A percentile compares a stretch with the other conserved stretches of the same genome.
Conservation (phyloP, 1,140 invertebrate genomes). For the Leptoteleia sp. region DNA sequence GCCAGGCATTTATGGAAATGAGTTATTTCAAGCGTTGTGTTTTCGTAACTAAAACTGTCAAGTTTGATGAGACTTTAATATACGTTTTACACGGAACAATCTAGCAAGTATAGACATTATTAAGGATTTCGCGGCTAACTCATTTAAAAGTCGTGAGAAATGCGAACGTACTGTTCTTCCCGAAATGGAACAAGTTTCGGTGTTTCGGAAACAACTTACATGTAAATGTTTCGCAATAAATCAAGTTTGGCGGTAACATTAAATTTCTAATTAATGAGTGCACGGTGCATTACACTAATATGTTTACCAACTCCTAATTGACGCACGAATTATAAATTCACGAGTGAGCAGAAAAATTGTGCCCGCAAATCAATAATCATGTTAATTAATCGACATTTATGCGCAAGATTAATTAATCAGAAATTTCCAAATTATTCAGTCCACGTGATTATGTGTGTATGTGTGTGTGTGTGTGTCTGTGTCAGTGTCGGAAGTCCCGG, state of each 20-base stretch:
- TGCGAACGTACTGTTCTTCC: slow-evolving; percentile 18
- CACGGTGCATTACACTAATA: slow-evolving; percentile 27
- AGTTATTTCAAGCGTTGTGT: slow-evolving; percentile 12
- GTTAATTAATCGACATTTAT: neutral
- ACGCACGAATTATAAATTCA: slow-evolving; percentile 33
- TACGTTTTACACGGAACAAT: slow-evolving; percentile 31
- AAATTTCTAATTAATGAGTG: slow-evolving; percentile 48
- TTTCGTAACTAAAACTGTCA: slow-evolving; percentile 43
- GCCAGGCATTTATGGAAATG: slow-evolving; percentile 17
- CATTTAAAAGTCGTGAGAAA: slow-evolving; percentile 44
- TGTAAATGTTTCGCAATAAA: slow-evolving; percentile 41
- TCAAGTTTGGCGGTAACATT: slow-evolving; percentile 46
- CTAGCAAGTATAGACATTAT: slow-evolving; percentile 37
- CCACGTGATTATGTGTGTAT: too few species aligned
- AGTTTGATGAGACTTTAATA: slow-evolving; percentile 44
- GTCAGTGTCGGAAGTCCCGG: too few species aligned
- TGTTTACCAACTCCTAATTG: slow-evolving; percentile 28
- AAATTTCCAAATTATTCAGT: too few species aligned
- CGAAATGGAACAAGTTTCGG: slow-evolving; percentile 40
- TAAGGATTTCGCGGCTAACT: slow-evolving; percentile 46
- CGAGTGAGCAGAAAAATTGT: neutral
- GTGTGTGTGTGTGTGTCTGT: too few species aligned
- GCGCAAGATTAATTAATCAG: too few species aligned
- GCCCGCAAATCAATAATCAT: neutral
- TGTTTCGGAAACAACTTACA: slow-evolving; percentile 30